Percentiles rank a stretch among this genome's conserved stretches.
Evolutionary conservation across 2,797 vertebrate genomes (phyloP).

Genomic region (Karalla daura): DNA sequence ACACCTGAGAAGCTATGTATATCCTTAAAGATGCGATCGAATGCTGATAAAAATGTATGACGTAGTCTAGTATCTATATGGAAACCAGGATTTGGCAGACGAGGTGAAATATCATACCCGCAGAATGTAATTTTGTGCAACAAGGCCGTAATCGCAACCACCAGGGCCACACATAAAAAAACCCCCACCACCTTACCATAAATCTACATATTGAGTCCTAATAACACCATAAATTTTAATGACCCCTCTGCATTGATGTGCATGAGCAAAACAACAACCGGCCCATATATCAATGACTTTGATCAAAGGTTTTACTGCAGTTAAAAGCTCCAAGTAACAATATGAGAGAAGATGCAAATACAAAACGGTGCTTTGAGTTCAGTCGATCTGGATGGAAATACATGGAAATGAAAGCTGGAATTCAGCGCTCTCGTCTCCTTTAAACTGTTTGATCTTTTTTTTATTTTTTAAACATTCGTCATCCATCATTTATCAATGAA

Average conservation of each 20-base stretch:
- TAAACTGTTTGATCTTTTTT: no score
- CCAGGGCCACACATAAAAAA: not conserved
- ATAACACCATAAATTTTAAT: conserved; percentile 13
- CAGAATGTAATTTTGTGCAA: not conserved
- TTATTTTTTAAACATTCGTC: no score
- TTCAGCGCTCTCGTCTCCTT: no score
- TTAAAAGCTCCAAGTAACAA: no score
- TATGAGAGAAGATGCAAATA: no score
- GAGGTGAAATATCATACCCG: not conserved
- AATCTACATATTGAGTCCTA: conserved; percentile 9
- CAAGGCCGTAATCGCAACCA: not conserved
- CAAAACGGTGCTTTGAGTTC: no score
- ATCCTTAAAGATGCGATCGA: not conserved
- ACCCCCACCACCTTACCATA: not conserved
- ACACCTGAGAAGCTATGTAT: not conserved
- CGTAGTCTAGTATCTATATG: not conserved
- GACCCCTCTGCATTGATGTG: not conserved
- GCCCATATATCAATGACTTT: not conserved
- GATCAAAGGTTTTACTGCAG: not conserved
- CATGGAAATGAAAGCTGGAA: no score
- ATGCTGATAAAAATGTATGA: not conserved
- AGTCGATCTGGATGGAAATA: no score
- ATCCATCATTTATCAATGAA: no score
- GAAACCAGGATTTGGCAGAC: not conserved
- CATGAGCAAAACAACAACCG: conserved; percentile 9